phyloP scores from a whole-genome alignment of 2,113 vertebrate species.

The Lucifuga dentata region DNA sequence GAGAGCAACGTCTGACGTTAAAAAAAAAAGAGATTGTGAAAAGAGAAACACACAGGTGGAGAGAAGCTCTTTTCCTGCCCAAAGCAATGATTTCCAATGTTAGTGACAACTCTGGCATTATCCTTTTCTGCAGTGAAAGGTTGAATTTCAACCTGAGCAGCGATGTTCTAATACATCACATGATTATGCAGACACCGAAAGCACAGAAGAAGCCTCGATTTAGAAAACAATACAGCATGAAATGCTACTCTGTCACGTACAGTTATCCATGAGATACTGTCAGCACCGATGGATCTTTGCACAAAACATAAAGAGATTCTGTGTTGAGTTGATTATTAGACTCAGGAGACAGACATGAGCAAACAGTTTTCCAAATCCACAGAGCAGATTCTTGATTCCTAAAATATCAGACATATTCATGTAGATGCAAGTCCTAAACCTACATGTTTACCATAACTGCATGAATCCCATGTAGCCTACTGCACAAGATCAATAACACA shows the following conservation, averaged over 20 bases:
- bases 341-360: neutral
- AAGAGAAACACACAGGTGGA: constrained; percentile 38
- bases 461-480: constrained; percentile 22
- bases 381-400: constrained; percentile 28
- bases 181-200: constrained; percentile 46
- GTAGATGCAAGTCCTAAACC: neutral
- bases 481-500: constrained; percentile 63
- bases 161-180: constrained; percentile 4
- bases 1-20: constrained; percentile 46
- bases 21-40: constrained; percentile 27
- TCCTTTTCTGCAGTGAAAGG: constrained; percentile 64
- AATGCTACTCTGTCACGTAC: constrained; percentile 56
- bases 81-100: constrained; percentile 55
- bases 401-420: neutral
- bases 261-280: constrained; percentile 10
- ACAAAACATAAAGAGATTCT: constrained; percentile 24
- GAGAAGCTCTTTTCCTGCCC: constrained; percentile 51
- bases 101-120: constrained; percentile 77
- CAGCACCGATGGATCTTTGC: constrained; percentile 23
- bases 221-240: constrained; percentile 27
- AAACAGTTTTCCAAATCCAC: constrained; percentile 1
- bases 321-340: constrained; percentile 6
- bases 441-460: constrained; percentile 3
- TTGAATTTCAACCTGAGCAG: constrained; percentile 62
- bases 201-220: constrained; percentile 4